Base-by-base conservation (phyloP, 1,140 invertebrate genomes). In the Drosophila yakuba region DNA sequence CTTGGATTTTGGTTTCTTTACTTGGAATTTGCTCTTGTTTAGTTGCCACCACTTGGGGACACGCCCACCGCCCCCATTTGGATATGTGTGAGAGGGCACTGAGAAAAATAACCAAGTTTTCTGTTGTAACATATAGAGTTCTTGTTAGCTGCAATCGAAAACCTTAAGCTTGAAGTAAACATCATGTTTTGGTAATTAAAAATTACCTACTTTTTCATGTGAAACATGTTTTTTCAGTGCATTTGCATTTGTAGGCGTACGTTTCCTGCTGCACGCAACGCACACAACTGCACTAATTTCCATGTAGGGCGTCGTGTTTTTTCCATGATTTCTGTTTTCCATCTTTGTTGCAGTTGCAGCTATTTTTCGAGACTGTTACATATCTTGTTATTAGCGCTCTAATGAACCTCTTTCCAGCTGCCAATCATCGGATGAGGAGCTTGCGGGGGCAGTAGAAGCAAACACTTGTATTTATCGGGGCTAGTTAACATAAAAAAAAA, bases 341-440 rank as follows among this genome's bases (percentile, higher is more conserved):
- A 68, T 66, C 64, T 68, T 66, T 51, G 64, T 28, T 68, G 60
- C 60, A 52, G 64, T 28, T 64, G 60, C 60, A 52, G 60, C 59
- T 56, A 4, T 14, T 39, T 39, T 14, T 39, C 14, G 47, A 60
- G n/a, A 20, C 51, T 50, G 79, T 68, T 73, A 61, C 79, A 74
- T 79, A 75, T 69, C 80, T 79, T 64, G 69, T 82, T 82, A 80
- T 83, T 83, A 84, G 71, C 71, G 71, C 71, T 67, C 78, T 83
- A 83, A 83, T 83, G 80, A 83, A 83, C 75, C 71, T 84, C 76
- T 83, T 83, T 83, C 78, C 60, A 63, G 59, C 80, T 79, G 80
- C 71, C 80, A 84, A 83, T 79, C 80, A 83, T 10, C 61, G 59
- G 68, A 43, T 36, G 8, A 50, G 64, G 20, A 56, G 67, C 8